Evolutionary conservation across 2,113 vertebrate genomes (phyloP), one percentile per base, ranked within the genome.

Genomic region (Hipposideros armiger): DNA sequence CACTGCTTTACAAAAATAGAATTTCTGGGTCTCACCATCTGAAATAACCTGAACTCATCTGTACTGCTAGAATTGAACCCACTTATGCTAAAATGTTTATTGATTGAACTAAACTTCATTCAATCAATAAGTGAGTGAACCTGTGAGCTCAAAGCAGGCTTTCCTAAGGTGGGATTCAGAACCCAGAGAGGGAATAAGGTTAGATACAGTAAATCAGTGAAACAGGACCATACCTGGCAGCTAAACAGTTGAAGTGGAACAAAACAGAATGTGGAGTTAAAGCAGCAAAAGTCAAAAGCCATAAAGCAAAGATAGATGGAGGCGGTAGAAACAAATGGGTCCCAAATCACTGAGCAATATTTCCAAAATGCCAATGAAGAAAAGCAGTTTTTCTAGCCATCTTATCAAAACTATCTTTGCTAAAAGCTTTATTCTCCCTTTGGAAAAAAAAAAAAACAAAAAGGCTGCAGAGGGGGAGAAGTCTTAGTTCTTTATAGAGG

Each of bases 301-400:
- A 89, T 92, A 97, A 97, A 97, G 77, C 88, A 82, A 69, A 97
- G 95, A 95, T 90, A 60, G 93, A 96, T 87, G 93, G 67, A 66
- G 83, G 78, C 60, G 1, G 77, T 42, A 54, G 94, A 93, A 83
- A 93, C 86, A 97, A 93, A 95, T 96, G 78, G 96, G 78, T 89
- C 96, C 97, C 97, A 95, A 84, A 83, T 74, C 97, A 87, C 94
- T 40, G 62, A 94, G 73, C 96, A 83, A 66, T 94, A 94, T 94
- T 96, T 98, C 76, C 47, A 87, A 96, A 96, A 95, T 69, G 95
- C 95, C 97, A 91, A 67, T 95, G 93, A 96, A 91, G 91, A 74
- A 95, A 97, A 91, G 91, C 89, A 93, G 93, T 93, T 94, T 98
- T 94, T 96, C 82, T 54, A 94, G 86, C n/a, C 82, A 82, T 93